These are phyloP conservation scores for Schlechtendalia chinensis DNA, from an alignment of 1,140 invertebrate species.

Conservation along the genomic window DNA sequence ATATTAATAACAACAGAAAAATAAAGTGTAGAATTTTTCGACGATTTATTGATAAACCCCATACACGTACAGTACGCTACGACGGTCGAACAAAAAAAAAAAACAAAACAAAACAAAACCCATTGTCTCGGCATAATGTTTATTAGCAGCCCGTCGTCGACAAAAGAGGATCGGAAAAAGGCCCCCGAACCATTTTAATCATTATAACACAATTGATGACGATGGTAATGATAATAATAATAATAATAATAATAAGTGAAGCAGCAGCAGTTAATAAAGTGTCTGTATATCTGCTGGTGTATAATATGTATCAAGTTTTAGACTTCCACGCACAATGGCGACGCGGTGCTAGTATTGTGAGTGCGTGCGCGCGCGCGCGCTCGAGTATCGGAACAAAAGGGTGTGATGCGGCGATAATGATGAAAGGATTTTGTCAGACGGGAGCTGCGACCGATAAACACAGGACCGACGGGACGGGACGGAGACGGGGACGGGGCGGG, in stretches of 20 bases:
- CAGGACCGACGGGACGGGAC: conserved; percentile 45
- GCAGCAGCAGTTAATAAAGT: conserved; percentile 50
- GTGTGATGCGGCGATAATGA: conserved; percentile 50
- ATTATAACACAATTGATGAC: conserved; percentile 49
- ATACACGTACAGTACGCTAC: too few relatives aligned
- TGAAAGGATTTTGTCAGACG: conserved; percentile 49
- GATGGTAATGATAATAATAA: conserved; percentile 48
- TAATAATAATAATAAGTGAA: conserved; percentile 49
- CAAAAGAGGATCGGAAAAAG: conserved; percentile 43
- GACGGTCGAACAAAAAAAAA: conserved; percentile 29
- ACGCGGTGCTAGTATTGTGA: neutral
- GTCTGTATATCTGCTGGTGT: conserved; percentile 42
- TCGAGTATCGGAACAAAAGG: conserved; percentile 44
- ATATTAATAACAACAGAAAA: neutral
- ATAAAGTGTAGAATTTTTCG: neutral
- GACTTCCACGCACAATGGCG: neutral
- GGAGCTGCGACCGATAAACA: conserved; percentile 50
- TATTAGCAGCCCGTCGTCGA: conserved; percentile 40
- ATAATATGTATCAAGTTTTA: conserved; percentile 50
- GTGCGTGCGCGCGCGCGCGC: neutral
- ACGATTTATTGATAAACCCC: conserved; percentile 13
- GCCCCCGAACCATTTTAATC: conserved; percentile 49
- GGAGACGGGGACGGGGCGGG: too few relatives aligned
- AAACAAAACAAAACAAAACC: conserved; percentile 15
- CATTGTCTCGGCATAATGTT: conserved; percentile 48